Base-by-base conservation (phyloP, 2,113 vertebrate genomes). In the Pavo muticus region DNA sequence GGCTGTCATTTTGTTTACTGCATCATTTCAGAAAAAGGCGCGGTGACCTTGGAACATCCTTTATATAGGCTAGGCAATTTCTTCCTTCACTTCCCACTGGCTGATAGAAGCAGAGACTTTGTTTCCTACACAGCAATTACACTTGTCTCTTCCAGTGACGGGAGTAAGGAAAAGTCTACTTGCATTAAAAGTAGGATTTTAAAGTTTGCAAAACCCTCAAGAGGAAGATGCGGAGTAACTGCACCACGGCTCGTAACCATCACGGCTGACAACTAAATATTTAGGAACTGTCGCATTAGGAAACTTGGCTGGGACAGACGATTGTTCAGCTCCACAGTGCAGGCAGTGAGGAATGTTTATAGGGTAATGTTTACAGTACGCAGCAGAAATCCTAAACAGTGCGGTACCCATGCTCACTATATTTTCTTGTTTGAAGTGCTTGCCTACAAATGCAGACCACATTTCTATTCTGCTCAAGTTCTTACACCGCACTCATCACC, bases 171-270 rank as follows among this genome's bases (percentile, higher is more conserved):
- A 80, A 63, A 70, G 19, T 12, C 35, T 82, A 13, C 50, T 73
- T 70, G 45, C 54, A 70, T 42, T 1, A 3, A 67, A 87, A 84
- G 8, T 6, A 25, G 30, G 48, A 37, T 68, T 91, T 65, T 83
- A 91, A 90, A 80, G 80, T 37, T 71, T 94, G n/a, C 48, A 84
- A 79, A 91, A 82, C 72, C 65, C 57, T 64, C 37, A n/a, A 24
- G 37, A 59, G 47, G 60, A 87, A 87, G 70, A 11, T 87, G 61
- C 72, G 72, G 63, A 84, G 86, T 87, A 65, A 57, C 50, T 56
- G 27, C 29, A 45, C 1, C 27, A 69, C 25, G 57, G 27, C 35
- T 90, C 47, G 64, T 84, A 63, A 85, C 56, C 3, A 14, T n/a
- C 47, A 67, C 83, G 30, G 76, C 54, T 82, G 89, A 61, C 47